phyloP scores from a whole-genome alignment of 1,140 invertebrate species.

The Musca domestica region DNA sequence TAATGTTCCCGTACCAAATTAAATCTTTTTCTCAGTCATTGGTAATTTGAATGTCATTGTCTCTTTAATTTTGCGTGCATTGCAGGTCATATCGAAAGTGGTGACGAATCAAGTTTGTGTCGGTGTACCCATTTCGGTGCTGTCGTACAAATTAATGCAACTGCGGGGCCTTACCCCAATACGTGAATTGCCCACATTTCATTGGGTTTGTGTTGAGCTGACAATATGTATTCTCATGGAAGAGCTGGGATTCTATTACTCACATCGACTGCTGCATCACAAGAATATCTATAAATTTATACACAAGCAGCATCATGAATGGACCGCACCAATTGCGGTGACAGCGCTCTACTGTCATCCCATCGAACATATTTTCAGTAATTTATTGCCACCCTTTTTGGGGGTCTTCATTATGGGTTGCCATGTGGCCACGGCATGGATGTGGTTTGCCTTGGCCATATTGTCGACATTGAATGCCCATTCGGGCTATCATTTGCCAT shows the following conservation, averaged over 20 bases:
- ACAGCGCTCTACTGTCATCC: slow-evolving; percentile 86
- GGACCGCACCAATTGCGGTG: slow-evolving; percentile 81
- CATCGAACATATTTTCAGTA: slow-evolving; percentile 81
- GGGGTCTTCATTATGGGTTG: slow-evolving; percentile 79
- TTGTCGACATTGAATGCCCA: slow-evolving; percentile 82
- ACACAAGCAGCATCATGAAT: slow-evolving; percentile 84
- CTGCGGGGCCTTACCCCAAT: slow-evolving; percentile 68
- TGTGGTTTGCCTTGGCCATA: slow-evolving; percentile 80
- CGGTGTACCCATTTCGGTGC: slow-evolving; percentile 63
- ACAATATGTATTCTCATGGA: slow-evolving; percentile 76
- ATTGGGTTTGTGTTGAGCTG: slow-evolving; percentile 78
- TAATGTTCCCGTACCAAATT: too few relatives aligned
- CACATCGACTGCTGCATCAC: slow-evolving; percentile 78
- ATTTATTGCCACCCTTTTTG: slow-evolving; percentile 75
- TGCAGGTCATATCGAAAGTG: slow-evolving; percentile 67
- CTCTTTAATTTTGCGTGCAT: not conserved
- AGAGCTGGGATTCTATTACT: slow-evolving; percentile 85
- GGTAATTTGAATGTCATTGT: not conserved
- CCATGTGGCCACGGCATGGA: slow-evolving; percentile 78
- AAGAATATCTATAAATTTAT: slow-evolving; percentile 76
- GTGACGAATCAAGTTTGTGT: slow-evolving; percentile 77
- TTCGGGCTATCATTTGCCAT: slow-evolving; percentile 85
- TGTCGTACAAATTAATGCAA: slow-evolving; percentile 66
- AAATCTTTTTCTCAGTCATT: not conserved
- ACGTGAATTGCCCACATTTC: slow-evolving; percentile 75